Base-by-base conservation (phyloP, 1,140 invertebrate species). In the Tetramorium alpestre region DNA sequence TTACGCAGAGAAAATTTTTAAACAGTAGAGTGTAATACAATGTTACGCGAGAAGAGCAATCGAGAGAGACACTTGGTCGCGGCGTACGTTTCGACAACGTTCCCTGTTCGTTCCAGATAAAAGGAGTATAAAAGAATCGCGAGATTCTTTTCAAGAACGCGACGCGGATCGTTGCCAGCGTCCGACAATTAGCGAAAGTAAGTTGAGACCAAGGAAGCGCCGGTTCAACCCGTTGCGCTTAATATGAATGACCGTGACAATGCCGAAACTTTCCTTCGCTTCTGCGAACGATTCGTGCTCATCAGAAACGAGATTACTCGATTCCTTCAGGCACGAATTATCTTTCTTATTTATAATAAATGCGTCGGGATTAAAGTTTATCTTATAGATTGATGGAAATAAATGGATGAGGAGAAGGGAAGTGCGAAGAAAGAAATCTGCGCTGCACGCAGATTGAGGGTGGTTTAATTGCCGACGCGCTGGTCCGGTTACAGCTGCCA, bases 21-120 rank as follows among this genome's bases (percentile, higher is more conserved):
- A 90, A 78, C 78, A 84, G 85, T 69, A 10, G 58, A 38, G 73
- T 25, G 56, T 89, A 80, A 80, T 84, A 84, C 54, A 75, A 78
- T 72, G 85, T 56, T 78, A 10, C n/a, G 33, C 51, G 62, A 47
- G 77, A 88, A 80, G 51, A 87, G 77, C 78, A 73, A 22, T 75
- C 33, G 62, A 22, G 49, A 67, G 41, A 25, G 56, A 89, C 33
- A 76, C 69, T 25, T 5, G 65, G 2, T 10, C 41, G 38, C 28
- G 28, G 18, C 67, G 22, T 25, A 73, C 62, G 80, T 60, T 54
- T 54, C 62, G 38, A 72, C 49, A 28, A 22, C 47, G 13, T 84
- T 8, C 28, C 16, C 6, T 0, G 8, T 2, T 51, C 13, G 38
- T 25, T 0, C 4, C 8, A 8, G 33, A 49, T 13, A 80, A 80